Base-by-base conservation (phyloP, 2,113 vertebrate genomes). In the Planiliza haematocheilus region DNA sequence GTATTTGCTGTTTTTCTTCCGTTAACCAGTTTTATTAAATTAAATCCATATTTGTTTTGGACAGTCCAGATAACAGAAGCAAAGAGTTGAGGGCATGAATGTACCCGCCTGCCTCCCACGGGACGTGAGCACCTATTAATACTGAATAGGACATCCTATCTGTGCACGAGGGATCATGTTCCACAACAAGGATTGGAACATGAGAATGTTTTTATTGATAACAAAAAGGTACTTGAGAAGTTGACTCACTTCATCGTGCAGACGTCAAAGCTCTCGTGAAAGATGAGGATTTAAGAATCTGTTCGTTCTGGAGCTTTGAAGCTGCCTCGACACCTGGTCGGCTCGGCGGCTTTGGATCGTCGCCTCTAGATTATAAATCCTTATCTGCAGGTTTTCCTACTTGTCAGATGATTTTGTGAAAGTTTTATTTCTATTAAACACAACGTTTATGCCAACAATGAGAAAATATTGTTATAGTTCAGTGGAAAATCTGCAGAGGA, bases 101-200 rank as follows among this genome's bases (percentile, higher is more conserved):
- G 69, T n/a, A n/a, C 60, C 38, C n/a, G n/a, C n/a, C n/a, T n/a
- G n/a, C 41, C 63, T 70, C 56, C 70, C 41, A 8, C 46, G 59
- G 63, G 48, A 56, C 49, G 4, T 21, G 21, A 41, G 1, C 0
- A 24, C 24, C 62, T 68, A 64, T 70, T 63, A 63, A 73, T 73
- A 76, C 66, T 61, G 59, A 12, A 45, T 13, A 55, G 18, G 59
- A 64, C 52, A 70, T 85, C 43, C 42, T 52, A 63, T 81, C 59
- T 68, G 42, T 16, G 51, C 43, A 34, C 6, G 2, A 7, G 50
- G 18, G 55, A 1, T 1, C 11, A 3, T 4, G n/a, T 61, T 64
- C 56, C 70, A 67, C 46, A 42, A 81, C 41, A 49, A 58, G 4
- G 11, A 45, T 0, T 62, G 67, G 70, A 70, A 73, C 7, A n/a